Base-by-base conservation (phyloP, 2,888 invertebrate species). In the Tholera decimalis region DNA sequence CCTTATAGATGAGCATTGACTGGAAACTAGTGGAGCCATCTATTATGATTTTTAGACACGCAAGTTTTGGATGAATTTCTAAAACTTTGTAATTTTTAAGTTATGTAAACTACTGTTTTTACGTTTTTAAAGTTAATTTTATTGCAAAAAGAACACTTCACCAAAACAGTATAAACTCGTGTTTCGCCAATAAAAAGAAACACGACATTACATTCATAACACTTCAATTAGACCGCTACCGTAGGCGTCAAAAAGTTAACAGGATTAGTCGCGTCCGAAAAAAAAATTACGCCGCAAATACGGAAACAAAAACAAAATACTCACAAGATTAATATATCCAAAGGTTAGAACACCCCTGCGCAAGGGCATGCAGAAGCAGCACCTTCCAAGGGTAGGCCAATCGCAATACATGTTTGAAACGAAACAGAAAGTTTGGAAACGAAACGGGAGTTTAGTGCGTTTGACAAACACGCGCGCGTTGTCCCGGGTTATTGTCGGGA, bases 321-420 rank as follows among this genome's bases (percentile, higher is more conserved):
- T 91, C 76, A 94, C 94, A 35, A 93, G 77, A 78, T 91, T 92
- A 22, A 92, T 67, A 65, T 93, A 94, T 60, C 88, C 94, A 60
- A 92, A 91, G 0, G 84, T 80, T 1, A 94, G 69, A 0, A 93
- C 86, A 2, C 94, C 94, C 58, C 84, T 85, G 22, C 94, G 76
- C 4, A 94, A 64, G 0, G 94, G 94, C 83, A 94, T 73, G 73
- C 93, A 94, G 53, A 93, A 92, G 63, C 94, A 93, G 71, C 94
- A 94, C 58, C 94, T 73, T 30, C 83, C 85, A 3, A 89, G 58
- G 0, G 67, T 50, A 0, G 89, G 89, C 81, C 84, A 88, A 26
- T 93, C 93, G 79, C 93, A 93, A 78, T 92, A 93, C 93, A 93
- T 93, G 62, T 79, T 83, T 76, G 41, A 64, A 58, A 35, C 15